Conservation (phyloP, 2,888 invertebrate species). For the Eupithecia abbreviata region DNA sequence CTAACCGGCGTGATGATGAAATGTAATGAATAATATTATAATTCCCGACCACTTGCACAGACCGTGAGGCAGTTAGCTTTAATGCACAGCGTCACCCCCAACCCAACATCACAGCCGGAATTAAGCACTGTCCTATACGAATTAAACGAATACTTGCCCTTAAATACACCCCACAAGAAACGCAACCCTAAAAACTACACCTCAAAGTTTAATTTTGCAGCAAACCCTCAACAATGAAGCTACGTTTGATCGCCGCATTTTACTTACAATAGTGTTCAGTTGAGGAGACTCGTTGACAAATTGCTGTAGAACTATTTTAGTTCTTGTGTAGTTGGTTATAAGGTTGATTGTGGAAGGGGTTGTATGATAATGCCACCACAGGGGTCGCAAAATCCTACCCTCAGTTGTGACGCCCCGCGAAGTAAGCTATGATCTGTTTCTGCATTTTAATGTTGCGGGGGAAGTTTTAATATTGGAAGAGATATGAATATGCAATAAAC, state of each 20-base stretch:
- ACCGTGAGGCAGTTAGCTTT: constrained; percentile 37
- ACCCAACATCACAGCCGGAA: constrained; percentile 65
- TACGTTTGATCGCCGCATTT: constrained; percentile 81
- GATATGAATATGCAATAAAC: background rate
- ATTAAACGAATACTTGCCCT: constrained; percentile 81
- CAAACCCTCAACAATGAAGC: constrained; percentile 55
- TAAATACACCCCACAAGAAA: constrained; percentile 57
- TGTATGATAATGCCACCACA: constrained; percentile 70
- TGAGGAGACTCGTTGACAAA: constrained; percentile 77
- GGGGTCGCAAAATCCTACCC: constrained; percentile 80
- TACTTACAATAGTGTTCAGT: constrained; percentile 80
- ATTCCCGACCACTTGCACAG: constrained; percentile 46
- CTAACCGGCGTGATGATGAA: background rate
- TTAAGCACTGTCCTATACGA: constrained; percentile 79
- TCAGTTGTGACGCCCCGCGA: constrained; percentile 81
- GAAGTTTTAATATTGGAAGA: constrained; percentile 25
- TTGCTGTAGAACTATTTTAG: constrained; percentile 53
- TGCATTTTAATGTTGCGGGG: constrained; percentile 66
- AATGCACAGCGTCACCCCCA: constrained; percentile 48
- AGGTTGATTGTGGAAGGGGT: constrained; percentile 55
- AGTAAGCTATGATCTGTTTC: constrained; percentile 82
- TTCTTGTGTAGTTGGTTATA: constrained; percentile 52
- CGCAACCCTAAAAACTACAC: constrained; percentile 36
- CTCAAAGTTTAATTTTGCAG: constrained; percentile 49
- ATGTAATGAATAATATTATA: constrained; percentile 26